A percentile compares a stretch with the other conserved stretches of the same genome.
Evolutionary conservation across 2,888 invertebrate species (phyloP).

Genomic region (Andrena hattorfiana): DNA sequence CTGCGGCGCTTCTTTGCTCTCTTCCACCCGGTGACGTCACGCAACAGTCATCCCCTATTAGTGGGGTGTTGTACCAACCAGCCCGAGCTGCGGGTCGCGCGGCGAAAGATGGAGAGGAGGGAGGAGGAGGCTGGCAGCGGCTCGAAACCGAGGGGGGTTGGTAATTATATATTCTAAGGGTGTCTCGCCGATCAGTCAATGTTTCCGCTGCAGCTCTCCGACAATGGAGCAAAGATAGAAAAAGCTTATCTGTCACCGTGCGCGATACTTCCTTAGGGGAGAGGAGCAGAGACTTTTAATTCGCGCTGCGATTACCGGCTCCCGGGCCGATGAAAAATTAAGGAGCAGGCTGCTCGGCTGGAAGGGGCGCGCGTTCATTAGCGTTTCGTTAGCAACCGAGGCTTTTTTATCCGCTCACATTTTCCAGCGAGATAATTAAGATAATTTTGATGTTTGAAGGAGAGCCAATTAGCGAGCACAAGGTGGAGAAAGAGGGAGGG

Average conservation of each 20-base stretch:
- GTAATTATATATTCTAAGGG: conserved; percentile 85
- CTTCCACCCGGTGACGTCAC: conserved; percentile 80
- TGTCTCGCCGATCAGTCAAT: conserved; percentile 85
- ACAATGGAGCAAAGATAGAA: conserved; percentile 84
- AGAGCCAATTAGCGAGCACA: too few relatives aligned
- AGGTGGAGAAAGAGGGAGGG: too few relatives aligned
- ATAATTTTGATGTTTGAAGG: too few relatives aligned
- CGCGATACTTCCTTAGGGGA: conserved; percentile 80
- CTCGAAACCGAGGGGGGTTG: conserved; percentile 62
- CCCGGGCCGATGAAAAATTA: conserved; percentile 81
- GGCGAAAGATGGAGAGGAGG: conserved; percentile 49
- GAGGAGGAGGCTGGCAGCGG: conserved; percentile 59
- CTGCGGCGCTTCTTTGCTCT: conserved; percentile 35
- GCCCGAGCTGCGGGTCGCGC: conserved; percentile 61
- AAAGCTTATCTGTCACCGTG: conserved; percentile 84
- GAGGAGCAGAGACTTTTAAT: conserved; percentile 79
- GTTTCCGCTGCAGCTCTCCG: conserved; percentile 83
- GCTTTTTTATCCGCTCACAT: background rate
- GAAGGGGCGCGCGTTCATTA: conserved; percentile 58
- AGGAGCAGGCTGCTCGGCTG: conserved; percentile 59
- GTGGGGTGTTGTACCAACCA: conserved; percentile 79
- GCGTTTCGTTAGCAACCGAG: conserved; percentile 16
- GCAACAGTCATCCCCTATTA: conserved; percentile 81
- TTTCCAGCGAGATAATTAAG: background rate
- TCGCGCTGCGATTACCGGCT: conserved; percentile 75